Evolutionary conservation across 2,113 vertebrate species (phyloP).

Genomic region (Grus americana): DNA sequence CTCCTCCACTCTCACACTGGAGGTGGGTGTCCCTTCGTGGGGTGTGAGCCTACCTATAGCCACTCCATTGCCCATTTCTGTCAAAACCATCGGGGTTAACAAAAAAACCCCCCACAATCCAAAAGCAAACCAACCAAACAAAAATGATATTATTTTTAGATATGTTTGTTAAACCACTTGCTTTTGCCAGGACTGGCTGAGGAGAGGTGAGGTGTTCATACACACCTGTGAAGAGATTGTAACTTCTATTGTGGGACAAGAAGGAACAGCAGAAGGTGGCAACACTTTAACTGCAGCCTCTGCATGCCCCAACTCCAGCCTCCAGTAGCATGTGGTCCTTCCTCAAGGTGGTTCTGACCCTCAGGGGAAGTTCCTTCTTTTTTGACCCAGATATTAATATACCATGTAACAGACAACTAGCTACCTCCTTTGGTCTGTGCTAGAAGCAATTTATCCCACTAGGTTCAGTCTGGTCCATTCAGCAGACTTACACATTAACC

Average conservation of each 20-base stretch:
- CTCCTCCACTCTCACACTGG: not conserved
- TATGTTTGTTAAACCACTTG: not conserved
- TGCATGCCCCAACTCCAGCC: not conserved
- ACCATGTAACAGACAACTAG: not conserved
- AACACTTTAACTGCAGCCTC: not conserved
- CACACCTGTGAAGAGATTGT: not conserved
- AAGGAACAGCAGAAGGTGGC: not conserved
- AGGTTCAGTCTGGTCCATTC: not conserved
- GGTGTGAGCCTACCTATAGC: not conserved
- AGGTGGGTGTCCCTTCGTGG: not conserved
- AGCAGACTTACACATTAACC: not conserved
- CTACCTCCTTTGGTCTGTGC: not conserved
- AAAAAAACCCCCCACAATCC: not conserved
- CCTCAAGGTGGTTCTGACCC: not conserved
- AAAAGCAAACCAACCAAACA: rapidly evolving
- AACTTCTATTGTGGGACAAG: not conserved
- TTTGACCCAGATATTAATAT: not conserved
- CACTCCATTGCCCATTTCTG: not conserved
- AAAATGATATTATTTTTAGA: not conserved
- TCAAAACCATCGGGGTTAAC: not conserved
- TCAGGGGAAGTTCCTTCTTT: not conserved
- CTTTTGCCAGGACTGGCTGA: not conserved
- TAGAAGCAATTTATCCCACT: not conserved
- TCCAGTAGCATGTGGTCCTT: not conserved
- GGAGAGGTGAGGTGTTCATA: not conserved